phyloP scores from a whole-genome alignment of 2,888 invertebrate genomes.

The Sialis lutaria region DNA sequence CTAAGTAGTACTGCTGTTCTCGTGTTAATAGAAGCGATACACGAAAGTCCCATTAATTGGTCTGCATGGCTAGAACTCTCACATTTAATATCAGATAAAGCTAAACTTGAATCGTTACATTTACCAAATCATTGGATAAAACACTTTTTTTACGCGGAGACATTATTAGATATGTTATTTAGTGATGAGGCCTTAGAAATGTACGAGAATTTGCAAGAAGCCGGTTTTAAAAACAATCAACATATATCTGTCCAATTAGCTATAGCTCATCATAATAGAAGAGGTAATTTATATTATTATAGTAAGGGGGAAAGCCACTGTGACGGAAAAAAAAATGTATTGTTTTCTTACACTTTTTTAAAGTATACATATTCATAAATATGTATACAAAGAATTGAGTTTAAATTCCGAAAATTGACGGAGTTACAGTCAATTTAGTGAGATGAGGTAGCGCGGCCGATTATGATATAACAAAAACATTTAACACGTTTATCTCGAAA shows the following conservation, averaged over 20 bases:
- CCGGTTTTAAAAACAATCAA: constrained; percentile 74
- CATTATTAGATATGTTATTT: constrained; percentile 75
- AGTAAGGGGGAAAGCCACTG: no score
- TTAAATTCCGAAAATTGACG: no score
- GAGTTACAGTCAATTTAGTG: no score
- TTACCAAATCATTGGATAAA: constrained; percentile 89
- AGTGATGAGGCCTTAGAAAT: constrained; percentile 79
- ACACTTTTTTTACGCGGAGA: constrained; percentile 78
- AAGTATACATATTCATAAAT: constrained; percentile 1
- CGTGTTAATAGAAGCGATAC: constrained; percentile 61
- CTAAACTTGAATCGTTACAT: constrained; percentile 45
- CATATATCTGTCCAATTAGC: constrained; percentile 88
- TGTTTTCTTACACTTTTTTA: not conserved
- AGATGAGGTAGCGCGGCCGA: no score
- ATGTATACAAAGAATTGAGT: no score
- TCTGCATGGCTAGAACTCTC: constrained; percentile 89
- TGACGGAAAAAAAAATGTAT: not conserved
- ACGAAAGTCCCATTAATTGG: constrained; percentile 76
- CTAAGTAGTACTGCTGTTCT: constrained; percentile 60
- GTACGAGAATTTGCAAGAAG: constrained; percentile 54
- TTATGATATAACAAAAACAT: no score
- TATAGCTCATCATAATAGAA: constrained; percentile 77
- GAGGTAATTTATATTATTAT: constrained; percentile 37
- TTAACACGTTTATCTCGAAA: no score
- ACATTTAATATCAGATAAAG: constrained; percentile 52